Evolutionary conservation across 2,797 vertebrate species (phyloP).

Genomic region (Austrolebias charrua): DNA sequence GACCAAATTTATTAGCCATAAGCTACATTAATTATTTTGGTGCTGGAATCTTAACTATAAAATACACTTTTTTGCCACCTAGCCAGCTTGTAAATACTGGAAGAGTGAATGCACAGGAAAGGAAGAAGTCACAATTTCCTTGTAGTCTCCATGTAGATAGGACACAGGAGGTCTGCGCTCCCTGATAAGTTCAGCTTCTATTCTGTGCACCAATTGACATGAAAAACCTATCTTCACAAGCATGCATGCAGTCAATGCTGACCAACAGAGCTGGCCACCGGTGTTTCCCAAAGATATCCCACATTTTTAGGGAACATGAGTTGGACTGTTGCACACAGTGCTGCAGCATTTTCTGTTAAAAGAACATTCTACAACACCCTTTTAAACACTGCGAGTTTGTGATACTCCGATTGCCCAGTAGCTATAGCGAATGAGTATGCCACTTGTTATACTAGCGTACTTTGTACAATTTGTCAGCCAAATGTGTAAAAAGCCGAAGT

Average conservation of each 20-base stretch:
- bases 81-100: constrained; percentile 16
- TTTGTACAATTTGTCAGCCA: constrained; percentile 65
- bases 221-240: constrained; percentile 61
- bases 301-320: constrained; percentile 51
- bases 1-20: constrained; percentile 16
- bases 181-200: constrained; percentile 75
- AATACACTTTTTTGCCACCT: constrained; percentile 12
- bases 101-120: constrained; percentile 26
- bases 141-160: constrained; percentile 65
- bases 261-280: constrained; percentile 42
- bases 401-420: constrained; percentile 47
- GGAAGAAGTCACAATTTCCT: constrained; percentile 71
- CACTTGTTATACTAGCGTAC: constrained; percentile 69
- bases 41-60: constrained; percentile 7
- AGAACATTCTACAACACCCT: constrained; percentile 48
- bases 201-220: constrained; percentile 64
- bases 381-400: constrained; percentile 61
- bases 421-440: constrained; percentile 58
- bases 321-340: constrained; percentile 38
- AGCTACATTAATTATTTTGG: constrained; percentile 13
- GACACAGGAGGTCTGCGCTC: constrained; percentile 70
- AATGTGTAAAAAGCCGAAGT: constrained; percentile 65
- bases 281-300: constrained; percentile 72
- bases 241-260: constrained; percentile 42
- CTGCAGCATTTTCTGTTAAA: constrained; percentile 33